phyloP scores from a whole-genome alignment of 1,140 invertebrate genomes.

The Antheraea pernyi region DNA sequence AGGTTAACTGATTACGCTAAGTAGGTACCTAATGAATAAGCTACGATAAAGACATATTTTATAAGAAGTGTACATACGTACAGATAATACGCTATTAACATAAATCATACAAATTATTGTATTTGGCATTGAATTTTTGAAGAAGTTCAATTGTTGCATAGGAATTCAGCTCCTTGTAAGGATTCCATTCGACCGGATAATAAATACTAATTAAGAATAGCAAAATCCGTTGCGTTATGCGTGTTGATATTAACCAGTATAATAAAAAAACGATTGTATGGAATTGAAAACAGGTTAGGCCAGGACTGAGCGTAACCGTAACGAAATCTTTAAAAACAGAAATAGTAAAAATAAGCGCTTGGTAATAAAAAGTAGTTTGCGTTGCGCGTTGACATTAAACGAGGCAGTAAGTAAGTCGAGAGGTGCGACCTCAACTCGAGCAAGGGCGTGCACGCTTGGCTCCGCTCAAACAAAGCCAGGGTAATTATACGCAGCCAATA shows the following conservation, averaged over 20 bases:
- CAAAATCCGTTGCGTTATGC: not conserved
- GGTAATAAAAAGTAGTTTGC: conserved; percentile 33
- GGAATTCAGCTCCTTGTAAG: not conserved
- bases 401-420: conserved; percentile 24
- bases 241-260: not conserved
- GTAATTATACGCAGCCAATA: conserved; percentile 8
- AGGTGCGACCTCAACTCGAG: conserved; percentile 33
- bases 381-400: conserved; percentile 42
- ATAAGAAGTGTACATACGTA: no score
- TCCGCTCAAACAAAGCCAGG: conserved; percentile 10
- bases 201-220: not conserved
- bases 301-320: conserved; percentile 26
- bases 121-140: not conserved
- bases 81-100: no score
- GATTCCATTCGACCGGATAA: not conserved
- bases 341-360: conserved; percentile 23
- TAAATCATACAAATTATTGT: no score
- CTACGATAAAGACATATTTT: no score
- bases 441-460: conserved; percentile 27
- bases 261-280: not conserved
- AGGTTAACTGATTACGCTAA: no score
- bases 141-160: not conserved
- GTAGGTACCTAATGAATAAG: no score
- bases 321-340: conserved; percentile 24
- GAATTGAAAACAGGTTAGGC: conserved; percentile 23